Evolutionary conservation across 2,797 vertebrate species (phyloP).

Genomic region (Myotis findleyi): DNA sequence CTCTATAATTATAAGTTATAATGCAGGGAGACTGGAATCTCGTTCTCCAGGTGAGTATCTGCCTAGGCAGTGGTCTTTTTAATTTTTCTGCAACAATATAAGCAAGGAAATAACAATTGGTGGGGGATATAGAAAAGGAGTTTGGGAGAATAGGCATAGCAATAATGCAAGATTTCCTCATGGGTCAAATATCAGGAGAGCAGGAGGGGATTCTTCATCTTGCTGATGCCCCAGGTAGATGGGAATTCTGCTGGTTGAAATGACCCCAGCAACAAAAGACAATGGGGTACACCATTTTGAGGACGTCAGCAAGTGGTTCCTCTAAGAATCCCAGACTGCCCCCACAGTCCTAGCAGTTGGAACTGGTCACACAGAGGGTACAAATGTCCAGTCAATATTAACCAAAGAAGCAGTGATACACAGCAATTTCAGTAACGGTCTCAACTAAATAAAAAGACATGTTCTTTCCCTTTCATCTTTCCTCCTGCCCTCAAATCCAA

Average conservation of each 20-base stretch:
- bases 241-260: not conserved
- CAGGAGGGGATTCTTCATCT: not conserved
- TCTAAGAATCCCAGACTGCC: not conserved
- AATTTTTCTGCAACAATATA: not conserved
- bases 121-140: accelerated
- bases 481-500: not conserved
- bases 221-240: not conserved
- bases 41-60: not conserved
- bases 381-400: not conserved
- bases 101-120: not conserved
- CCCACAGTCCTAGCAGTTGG: not conserved
- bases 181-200: not conserved
- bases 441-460: not conserved
- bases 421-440: not conserved
- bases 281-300: not conserved
- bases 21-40: not conserved
- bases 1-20: not conserved
- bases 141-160: not conserved
- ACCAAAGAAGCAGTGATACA: not conserved
- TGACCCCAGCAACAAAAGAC: not conserved
- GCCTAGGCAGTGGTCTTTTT: not conserved
- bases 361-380: not conserved
- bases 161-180: not conserved
- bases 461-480: not conserved
- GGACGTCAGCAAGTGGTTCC: not conserved